phyloP scores from a whole-genome alignment of 2,113 vertebrate species.

The Bubalus kerabau region DNA sequence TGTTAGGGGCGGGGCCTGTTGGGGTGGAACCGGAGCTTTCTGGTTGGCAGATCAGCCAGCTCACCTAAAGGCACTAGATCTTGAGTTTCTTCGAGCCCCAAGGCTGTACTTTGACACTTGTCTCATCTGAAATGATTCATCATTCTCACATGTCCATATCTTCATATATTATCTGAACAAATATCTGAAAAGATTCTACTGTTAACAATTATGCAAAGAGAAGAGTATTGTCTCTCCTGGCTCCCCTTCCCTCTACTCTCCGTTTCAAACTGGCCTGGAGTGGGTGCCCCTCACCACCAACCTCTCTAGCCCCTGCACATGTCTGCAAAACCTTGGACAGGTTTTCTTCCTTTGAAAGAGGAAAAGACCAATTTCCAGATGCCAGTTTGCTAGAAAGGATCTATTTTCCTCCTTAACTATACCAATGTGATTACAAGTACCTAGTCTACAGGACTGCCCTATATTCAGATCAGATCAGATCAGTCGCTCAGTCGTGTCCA shows the following conservation, averaged over 20 bases:
- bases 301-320: not conserved
- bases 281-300: not conserved
- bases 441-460: too few species aligned
- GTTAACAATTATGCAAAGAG: not conserved
- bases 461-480: not conserved
- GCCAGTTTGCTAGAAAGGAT: not conserved
- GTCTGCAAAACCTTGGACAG: not conserved
- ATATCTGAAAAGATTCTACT: not conserved
- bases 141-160: not conserved
- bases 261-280: not conserved
- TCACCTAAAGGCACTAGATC: not conserved
- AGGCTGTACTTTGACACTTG: not conserved
- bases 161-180: not conserved
- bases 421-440: not conserved
- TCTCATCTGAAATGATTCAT: not conserved
- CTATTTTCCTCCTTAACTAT: not conserved
- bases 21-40: not conserved
- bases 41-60: not conserved
- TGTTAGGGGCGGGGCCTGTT: not conserved
- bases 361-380: not conserved
- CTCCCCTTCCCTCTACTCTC: not conserved
- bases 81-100: not conserved
- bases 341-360: not conserved
- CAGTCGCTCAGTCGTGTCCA: too few species aligned
- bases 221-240: not conserved